Percentiles rank a stretch among this genome's conserved stretches.
phyloP scores from a whole-genome alignment of 2,888 invertebrate species.

The Eutolmus rufibarbis region DNA sequence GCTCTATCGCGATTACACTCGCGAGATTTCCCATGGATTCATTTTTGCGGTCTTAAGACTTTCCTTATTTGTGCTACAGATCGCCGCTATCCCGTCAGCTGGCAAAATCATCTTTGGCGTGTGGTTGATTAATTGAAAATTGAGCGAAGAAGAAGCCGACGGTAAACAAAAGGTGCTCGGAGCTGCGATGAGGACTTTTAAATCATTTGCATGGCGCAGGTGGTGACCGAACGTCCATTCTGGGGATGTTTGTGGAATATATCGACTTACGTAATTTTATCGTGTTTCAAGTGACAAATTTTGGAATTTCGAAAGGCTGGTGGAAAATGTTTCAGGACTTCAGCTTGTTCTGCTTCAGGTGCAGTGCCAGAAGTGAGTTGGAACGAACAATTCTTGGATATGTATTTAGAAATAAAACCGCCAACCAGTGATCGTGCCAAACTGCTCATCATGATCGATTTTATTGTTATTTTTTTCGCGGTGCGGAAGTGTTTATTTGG shows the following conservation, averaged over 20 bases:
- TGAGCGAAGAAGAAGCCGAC: not conserved
- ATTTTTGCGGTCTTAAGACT: slow-evolving; percentile 4
- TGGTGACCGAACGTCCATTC: not conserved
- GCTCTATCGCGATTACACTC: not conserved
- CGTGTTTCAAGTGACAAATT: not conserved
- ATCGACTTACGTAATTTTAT: not conserved
- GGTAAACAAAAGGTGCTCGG: slow-evolving; percentile 2
- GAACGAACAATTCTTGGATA: not conserved
- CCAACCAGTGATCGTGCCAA: not conserved
- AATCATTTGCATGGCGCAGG: slow-evolving; percentile 10
- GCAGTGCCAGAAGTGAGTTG: slow-evolving; percentile 3
- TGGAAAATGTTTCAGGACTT: not conserved
- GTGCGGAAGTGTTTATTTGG: not conserved
- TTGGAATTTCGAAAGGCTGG: not conserved
- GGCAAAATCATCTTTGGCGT: slow-evolving; percentile 9
- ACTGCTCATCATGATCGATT: not conserved
- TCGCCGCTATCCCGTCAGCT: not conserved
- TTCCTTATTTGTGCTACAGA: slow-evolving; percentile 11
- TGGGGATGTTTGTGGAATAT: not conserved
- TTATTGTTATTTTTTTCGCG: not conserved
- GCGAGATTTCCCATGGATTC: not conserved
- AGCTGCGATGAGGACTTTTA: not conserved
- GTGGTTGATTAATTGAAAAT: slow-evolving; percentile 8
- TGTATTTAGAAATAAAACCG: not conserved
- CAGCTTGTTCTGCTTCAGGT: not conserved